Conservation (phyloP, 2,797 vertebrate genomes). For the Lemur catta region DNA sequence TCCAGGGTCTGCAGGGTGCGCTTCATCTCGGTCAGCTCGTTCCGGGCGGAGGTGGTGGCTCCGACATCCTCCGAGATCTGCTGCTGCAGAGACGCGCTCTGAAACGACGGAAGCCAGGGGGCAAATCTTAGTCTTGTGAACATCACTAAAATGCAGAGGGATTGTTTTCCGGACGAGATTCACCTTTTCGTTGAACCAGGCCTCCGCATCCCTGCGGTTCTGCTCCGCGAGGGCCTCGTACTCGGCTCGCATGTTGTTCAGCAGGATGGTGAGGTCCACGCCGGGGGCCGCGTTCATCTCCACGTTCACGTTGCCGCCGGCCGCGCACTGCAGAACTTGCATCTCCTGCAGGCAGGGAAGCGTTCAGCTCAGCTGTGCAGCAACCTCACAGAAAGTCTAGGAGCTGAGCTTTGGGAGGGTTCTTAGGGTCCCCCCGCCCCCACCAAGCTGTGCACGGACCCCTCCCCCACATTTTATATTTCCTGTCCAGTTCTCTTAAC, state of each 20-base stretch:
- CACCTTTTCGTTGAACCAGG: constrained; percentile 92
- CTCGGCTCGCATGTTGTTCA: constrained; percentile 91
- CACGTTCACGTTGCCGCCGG: constrained; percentile 87
- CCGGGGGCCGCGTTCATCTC: constrained; percentile 93
- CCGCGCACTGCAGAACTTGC: constrained; percentile 65
- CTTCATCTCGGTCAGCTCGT: constrained; percentile 89
- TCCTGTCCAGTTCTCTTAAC: neutral
- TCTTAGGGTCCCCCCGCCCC: neutral
- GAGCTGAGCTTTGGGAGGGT: neutral
- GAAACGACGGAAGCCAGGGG: neutral
- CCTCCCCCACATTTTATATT: neutral
- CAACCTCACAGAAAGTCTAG: neutral
- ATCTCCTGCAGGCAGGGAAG: constrained; percentile 72
- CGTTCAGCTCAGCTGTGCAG: neutral
- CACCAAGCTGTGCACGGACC: neutral
- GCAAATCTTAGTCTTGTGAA: neutral
- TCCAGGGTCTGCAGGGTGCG: constrained; percentile 91
- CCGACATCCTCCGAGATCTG: constrained; percentile 78
- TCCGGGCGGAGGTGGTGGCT: constrained; percentile 83
- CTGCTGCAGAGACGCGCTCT: constrained; percentile 80
- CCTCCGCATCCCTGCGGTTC: constrained; percentile 91
- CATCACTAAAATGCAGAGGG: fast-evolving
- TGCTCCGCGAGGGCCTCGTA: constrained; percentile 90
- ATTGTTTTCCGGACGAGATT: neutral
- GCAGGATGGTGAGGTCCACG: constrained; percentile 87